Evolutionary conservation across 2,888 invertebrate genomes (phyloP).

Genomic region (Agrotis segetum): DNA sequence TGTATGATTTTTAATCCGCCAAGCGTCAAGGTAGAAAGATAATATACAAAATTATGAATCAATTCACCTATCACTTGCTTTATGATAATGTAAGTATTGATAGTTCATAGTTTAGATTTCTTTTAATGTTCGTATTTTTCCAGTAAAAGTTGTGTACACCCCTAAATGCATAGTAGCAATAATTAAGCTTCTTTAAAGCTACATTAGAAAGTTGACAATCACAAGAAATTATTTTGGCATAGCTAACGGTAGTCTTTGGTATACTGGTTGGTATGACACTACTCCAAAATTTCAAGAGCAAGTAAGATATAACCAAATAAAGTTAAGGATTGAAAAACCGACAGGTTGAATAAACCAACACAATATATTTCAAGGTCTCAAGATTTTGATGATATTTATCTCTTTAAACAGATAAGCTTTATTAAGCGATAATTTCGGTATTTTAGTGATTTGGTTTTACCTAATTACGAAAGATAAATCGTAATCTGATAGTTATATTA

Average conservation of each 20-base stretch:
- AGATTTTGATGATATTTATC: slow-evolving; percentile 33
- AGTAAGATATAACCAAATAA: not conserved
- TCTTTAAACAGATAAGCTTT: slow-evolving; percentile 37
- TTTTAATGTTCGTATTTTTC: too few relatives aligned
- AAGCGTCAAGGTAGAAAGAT: too few relatives aligned
- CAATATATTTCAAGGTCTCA: slow-evolving; percentile 13
- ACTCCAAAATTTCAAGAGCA: not conserved
- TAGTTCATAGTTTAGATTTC: too few relatives aligned
- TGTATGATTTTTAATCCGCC: not conserved
- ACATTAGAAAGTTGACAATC: not conserved
- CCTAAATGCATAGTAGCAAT: not conserved
- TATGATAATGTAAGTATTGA: too few relatives aligned
- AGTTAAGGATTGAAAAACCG: slow-evolving; percentile 11
- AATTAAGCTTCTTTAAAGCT: not conserved
- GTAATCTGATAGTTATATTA: not conserved
- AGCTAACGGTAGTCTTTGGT: not conserved
- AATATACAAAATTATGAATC: too few relatives aligned
- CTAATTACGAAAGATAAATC: slow-evolving; percentile 10
- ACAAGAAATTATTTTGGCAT: not conserved
- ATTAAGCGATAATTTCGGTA: slow-evolving; percentile 18
- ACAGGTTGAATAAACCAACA: slow-evolving; percentile 4
- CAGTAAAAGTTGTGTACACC: too few relatives aligned
- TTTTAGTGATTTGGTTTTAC: slow-evolving; percentile 21
- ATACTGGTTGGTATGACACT: too few relatives aligned
- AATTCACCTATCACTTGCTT: too few relatives aligned